A percentile compares a stretch with the other conserved stretches of the same genome.
phyloP scores from a whole-genome alignment of 2,113 vertebrate genomes.

The Okapia johnstoni region DNA sequence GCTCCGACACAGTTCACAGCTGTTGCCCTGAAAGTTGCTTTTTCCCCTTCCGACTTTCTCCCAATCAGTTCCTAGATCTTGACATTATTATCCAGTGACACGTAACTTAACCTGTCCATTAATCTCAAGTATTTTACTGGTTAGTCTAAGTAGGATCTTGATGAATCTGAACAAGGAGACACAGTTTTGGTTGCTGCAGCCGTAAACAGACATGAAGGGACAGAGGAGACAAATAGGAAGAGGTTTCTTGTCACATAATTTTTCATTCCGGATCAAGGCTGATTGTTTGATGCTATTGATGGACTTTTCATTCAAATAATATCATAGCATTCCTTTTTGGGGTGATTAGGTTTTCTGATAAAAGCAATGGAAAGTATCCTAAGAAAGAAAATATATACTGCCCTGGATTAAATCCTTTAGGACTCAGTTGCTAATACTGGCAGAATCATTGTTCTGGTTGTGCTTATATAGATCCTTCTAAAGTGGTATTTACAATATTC shows the following conservation, averaged over 20 bases:
- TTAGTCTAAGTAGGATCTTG: neutral
- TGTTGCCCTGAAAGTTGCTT: neutral
- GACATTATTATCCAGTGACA: neutral
- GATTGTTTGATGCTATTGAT: neutral
- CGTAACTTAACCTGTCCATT: neutral
- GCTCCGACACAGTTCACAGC: neutral
- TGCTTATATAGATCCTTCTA: neutral
- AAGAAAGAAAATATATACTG: neutral
- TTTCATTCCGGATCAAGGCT: neutral
- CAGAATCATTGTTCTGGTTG: neutral
- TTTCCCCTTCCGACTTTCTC: neutral
- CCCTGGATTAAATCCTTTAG: neutral
- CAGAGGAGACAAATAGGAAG: neutral
- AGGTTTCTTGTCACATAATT: neutral
- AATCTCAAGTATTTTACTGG: neutral
- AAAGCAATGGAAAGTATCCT: neutral
- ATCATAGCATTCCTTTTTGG: neutral
- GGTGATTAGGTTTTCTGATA: neutral
- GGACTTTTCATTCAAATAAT: neutral
- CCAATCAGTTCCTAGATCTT: neutral
- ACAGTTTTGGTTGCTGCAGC: neutral
- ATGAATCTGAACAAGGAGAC: neutral
- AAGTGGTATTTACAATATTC: neutral
- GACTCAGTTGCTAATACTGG: neutral
- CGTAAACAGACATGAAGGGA: neutral